Base-by-base conservation (phyloP, 1,140 invertebrate species). In the Phthorimaea operculella region DNA sequence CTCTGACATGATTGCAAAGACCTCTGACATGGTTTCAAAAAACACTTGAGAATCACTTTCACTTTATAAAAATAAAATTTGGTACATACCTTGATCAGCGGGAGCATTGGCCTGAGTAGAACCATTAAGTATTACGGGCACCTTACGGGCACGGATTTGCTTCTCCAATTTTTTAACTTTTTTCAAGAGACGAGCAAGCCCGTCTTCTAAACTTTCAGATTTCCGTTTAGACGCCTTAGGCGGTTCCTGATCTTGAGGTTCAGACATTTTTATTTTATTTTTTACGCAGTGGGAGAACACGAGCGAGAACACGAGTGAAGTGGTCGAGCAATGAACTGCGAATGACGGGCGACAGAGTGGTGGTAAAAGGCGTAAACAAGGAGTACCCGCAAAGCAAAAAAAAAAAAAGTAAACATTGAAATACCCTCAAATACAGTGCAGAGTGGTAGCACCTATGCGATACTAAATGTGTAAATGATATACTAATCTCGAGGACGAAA, bases 251-350 rank as follows among this genome's bases (percentile, higher is more conserved):
- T n/a, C n/a, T n/a, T n/a, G n/a, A n/a, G n/a, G n/a, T n/a, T n/a
- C n/a, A n/a, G n/a, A n/a, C n/a, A n/a, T n/a, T 39, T 39, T 39
- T 39, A 39, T 39, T 39, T 39, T 39, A 39, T 39, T 39, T 39
- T 39, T 39, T 39, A 39, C n/a, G n/a, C 10, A 39, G 36, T 39
- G 36, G 36, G 36, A 47, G 17, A 47, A 47, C 45, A 47, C 45
- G 9, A 47, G 45, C 9, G 45, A 15, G 17, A 47, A 47, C 45
- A 47, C 45, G 9, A 47, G 45, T 16, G 45, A 14, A 47, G 45
- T 18, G 45, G 45, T 47, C 16, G 17, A 47, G 45, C 45, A 47
- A 4, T 47, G 17, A 47, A 47, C 16, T 47, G 45, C 45, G 45
- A 47, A 47, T 47, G 45, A 47, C 16, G 14, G 15, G 17, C 10